A percentile compares a stretch with the other conserved stretches of the same genome.
phyloP scores from a whole-genome alignment of 2,888 invertebrate species.

The Cosmopolites sordidus region DNA sequence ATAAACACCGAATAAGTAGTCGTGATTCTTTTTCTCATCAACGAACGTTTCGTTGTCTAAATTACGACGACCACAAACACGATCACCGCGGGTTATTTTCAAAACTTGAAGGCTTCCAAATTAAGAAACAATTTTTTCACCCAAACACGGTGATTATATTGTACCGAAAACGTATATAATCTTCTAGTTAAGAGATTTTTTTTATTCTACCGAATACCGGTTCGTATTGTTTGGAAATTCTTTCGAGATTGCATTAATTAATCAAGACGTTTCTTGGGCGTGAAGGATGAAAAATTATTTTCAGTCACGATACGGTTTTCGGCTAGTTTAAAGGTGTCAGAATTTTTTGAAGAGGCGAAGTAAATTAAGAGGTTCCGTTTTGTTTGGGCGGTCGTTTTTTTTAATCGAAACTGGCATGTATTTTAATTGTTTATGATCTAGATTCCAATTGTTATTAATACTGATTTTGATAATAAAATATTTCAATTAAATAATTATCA shows the following conservation, averaged over 20 bases:
- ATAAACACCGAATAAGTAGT: no score
- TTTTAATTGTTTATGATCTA: no score
- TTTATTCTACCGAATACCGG: background rate
- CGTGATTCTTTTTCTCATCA: no score
- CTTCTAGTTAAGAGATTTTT: background rate
- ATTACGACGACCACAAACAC: no score
- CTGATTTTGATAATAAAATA: no score
- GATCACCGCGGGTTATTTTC: background rate
- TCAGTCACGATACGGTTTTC: background rate
- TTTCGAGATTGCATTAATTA: background rate
- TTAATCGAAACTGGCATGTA: no score
- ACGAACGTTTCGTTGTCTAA: no score
- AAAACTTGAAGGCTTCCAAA: background rate
- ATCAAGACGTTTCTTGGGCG: background rate
- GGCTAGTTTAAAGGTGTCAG: constrained; percentile 1
- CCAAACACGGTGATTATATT: background rate
- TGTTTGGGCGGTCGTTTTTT: no score
- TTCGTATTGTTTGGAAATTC: background rate
- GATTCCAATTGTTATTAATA: no score
- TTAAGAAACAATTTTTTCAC: constrained; percentile 1
- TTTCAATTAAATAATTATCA: no score
- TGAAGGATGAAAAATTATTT: background rate
- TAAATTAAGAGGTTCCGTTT: no score
- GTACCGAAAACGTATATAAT: background rate
- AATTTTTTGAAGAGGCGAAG: background rate